These are phyloP conservation scores for Trochalopteron elliotii DNA, from an alignment of 2,113 vertebrate species.

Conservation along the genomic window DNA sequence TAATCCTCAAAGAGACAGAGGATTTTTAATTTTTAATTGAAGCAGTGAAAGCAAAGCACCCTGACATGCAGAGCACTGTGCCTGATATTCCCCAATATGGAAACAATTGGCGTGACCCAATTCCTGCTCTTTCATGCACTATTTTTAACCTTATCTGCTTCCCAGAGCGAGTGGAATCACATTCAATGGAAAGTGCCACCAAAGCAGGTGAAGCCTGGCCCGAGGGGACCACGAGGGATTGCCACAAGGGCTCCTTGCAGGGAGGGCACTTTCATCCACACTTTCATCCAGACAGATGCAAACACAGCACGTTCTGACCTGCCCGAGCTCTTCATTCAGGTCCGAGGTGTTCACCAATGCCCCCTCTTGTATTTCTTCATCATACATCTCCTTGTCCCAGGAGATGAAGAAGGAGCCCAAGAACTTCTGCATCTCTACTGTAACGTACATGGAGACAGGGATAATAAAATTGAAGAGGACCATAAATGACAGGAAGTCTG, in stretches of 20 bases:
- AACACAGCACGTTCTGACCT: slow-evolving; percentile 74
- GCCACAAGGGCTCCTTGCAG: slow-evolving; percentile 38
- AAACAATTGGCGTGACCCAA: slow-evolving; percentile 60
- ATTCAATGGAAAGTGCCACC: slow-evolving; percentile 37
- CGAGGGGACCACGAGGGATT: not conserved
- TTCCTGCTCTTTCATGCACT: slow-evolving; percentile 67
- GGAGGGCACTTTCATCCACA: not conserved
- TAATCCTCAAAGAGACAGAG: not conserved
- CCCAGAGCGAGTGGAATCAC: not conserved
- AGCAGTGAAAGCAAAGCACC: not conserved
- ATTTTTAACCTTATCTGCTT: slow-evolving; percentile 73
- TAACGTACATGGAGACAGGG: slow-evolving; percentile 99
- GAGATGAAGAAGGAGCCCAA: slow-evolving; percentile 96
- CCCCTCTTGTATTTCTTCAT: slow-evolving; percentile 91
- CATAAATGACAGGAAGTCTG: slow-evolving; percentile 98
- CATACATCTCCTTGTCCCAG: slow-evolving; percentile 96
- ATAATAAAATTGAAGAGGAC: slow-evolving; percentile 99
- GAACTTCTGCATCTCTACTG: slow-evolving; percentile 99
- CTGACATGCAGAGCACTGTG: not conserved
- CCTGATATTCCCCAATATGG: slow-evolving; percentile 49
- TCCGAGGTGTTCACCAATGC: slow-evolving; percentile 97
- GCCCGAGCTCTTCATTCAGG: slow-evolving; percentile 96
- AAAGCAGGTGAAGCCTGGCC: slow-evolving; percentile 33
- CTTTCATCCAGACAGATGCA: not conserved
- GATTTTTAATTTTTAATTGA: slow-evolving; percentile 38